A percentile compares a stretch with the other conserved stretches of the same genome.
phyloP scores from a whole-genome alignment of 2,888 invertebrate genomes.

The Ctenicera cuprea region DNA sequence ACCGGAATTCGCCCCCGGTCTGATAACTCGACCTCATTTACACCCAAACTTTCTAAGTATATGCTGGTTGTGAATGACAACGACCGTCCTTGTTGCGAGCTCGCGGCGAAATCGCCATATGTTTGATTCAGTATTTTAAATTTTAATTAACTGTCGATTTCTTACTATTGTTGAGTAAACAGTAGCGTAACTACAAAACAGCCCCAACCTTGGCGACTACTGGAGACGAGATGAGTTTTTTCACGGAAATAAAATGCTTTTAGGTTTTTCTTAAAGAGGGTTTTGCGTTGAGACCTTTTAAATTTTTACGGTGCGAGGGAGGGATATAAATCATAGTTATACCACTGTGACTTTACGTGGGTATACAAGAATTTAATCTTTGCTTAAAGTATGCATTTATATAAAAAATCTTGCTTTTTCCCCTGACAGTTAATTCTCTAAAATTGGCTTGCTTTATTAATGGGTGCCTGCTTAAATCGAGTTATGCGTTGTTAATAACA shows the following conservation, averaged over 20 bases:
- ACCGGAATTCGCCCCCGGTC: conserved; percentile 60
- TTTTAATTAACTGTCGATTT: conserved; percentile 37
- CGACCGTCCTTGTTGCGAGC: conserved; percentile 59
- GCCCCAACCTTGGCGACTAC: too few relatives aligned
- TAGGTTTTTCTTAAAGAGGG: not conserved
- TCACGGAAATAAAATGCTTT: too few relatives aligned
- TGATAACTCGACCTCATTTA: conserved; percentile 62
- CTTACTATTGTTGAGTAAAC: not conserved
- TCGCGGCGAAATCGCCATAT: conserved; percentile 40
- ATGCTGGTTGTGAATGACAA: conserved; percentile 53
- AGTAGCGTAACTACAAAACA: not conserved
- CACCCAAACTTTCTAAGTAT: conserved; percentile 54
- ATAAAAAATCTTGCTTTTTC: not conserved
- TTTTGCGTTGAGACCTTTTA: not conserved
- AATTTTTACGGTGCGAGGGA: too few relatives aligned
- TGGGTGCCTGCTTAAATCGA: not conserved
- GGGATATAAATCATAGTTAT: too few relatives aligned
- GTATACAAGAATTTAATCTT: conserved; percentile 1
- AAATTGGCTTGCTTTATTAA: not conserved
- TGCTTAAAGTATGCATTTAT: not conserved
- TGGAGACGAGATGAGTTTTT: too few relatives aligned
- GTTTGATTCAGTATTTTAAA: conserved; percentile 28
- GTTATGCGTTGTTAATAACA: not conserved
- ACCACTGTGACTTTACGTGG: not conserved
- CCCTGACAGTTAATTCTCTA: not conserved